Conservation (phyloP, 2,888 invertebrate genomes). For the Quadriops clusia region DNA sequence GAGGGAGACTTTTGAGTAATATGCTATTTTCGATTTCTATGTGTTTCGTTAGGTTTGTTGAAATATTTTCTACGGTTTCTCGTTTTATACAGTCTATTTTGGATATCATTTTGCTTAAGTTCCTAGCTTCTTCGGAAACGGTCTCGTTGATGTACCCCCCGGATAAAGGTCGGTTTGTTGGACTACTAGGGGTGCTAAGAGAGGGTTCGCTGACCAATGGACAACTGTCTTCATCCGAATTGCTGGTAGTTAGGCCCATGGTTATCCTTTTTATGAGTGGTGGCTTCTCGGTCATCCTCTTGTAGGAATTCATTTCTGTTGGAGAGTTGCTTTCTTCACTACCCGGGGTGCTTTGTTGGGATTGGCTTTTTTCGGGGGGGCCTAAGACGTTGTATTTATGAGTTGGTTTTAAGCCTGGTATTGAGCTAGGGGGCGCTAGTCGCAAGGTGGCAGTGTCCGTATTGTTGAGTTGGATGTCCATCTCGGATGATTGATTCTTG, state of each 20-base stretch:
- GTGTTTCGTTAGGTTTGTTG: conserved; percentile 39
- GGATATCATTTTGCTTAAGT: conserved; percentile 22
- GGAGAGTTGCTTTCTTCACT: conserved; percentile 83
- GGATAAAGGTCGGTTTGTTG: conserved; percentile 52
- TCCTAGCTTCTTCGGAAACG: conserved; percentile 47
- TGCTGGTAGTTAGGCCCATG: conserved; percentile 56
- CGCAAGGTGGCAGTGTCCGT: conserved; percentile 40
- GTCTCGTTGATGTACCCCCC: conserved; percentile 72
- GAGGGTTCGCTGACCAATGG: conserved; percentile 60
- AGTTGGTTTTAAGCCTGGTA: conserved; percentile 54
- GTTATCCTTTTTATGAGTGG: conserved; percentile 67
- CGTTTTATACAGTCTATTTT: conserved; percentile 24
- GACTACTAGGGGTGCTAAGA: conserved; percentile 44
- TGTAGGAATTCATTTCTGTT: conserved; percentile 75
- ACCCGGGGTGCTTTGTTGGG: conserved; percentile 49
- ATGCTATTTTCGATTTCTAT: conserved; percentile 49
- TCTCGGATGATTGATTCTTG: conserved; percentile 31
- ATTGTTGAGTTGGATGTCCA: conserved; percentile 42
- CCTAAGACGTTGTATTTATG: conserved; percentile 45
- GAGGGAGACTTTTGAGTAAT: conserved; percentile 39
- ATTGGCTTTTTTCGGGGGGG: conserved; percentile 31
- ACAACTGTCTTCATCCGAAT: conserved; percentile 52
- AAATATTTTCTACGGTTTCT: conserved; percentile 27
- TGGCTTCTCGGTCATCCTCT: conserved; percentile 69
- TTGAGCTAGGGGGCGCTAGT: conserved; percentile 47